Base-by-base conservation (phyloP, 2,113 vertebrate species). In the Genyomyrus donnyi region DNA sequence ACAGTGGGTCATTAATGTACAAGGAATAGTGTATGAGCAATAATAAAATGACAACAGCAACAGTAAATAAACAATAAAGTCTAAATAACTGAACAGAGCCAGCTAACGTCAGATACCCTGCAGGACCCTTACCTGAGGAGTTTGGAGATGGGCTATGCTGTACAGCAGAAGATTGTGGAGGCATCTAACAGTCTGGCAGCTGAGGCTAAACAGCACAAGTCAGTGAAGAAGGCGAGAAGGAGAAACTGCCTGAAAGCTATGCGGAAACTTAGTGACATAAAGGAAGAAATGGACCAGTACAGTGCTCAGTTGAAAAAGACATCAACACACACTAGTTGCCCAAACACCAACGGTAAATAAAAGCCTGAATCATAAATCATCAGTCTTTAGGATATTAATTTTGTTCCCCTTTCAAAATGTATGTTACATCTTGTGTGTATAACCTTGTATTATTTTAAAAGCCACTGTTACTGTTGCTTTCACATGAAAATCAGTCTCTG, bases 151-250 rank as follows among this genome's bases (percentile, higher is more conserved):
- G 97, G 98, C 90, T 99, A 99, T 89, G 94, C 98, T 24, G 97
- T 99, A 90, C 98, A 99, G 92, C 97, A 97, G 90, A 99, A 99
- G 94, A 96, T 99, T 84, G 97, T 99, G 48, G 98, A 99, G 94
- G 98, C 98, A 8, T 97, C 97, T 0, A 98, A 98, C 94, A 99
- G 98, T 93, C 97, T 99, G 2, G 97, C 97, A 19, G 96, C 92
- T 0, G 98, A 99, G 93, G 56, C 96, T 1, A 98, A 99, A 87
- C 92, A 99, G 58, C 97, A 96, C 92, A 99, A 99, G 94, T 98
- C 97, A 0, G 97, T 98, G 89, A 99, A 97, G 95, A 99, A 98
- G 92, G 98, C 98, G 90, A 96, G 98, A 90, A 97, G 98, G 90
- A 97, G 97, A 48, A 99, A 99, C 87, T 98, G 98, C 89, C 88